Conservation (phyloP, 1,140 invertebrate genomes). For the Nasonia longicornis region DNA sequence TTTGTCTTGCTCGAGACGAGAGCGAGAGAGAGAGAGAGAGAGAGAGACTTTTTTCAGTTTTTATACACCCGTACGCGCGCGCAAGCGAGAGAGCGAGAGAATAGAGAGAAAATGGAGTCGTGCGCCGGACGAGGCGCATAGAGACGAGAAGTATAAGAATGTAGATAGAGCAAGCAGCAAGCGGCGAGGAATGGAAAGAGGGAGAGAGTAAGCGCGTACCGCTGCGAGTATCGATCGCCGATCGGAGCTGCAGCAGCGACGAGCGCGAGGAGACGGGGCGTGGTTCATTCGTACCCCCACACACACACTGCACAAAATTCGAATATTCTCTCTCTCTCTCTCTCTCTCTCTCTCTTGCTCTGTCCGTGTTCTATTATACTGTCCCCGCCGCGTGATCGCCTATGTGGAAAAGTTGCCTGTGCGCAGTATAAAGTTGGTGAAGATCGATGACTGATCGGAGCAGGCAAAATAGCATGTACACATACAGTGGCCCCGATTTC, state of each 20-base stretch:
- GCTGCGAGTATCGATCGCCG: slow-evolving; percentile 30
- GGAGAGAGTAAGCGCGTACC: slow-evolving; percentile 29
- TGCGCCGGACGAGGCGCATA: neutral
- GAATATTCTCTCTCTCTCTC: neutral
- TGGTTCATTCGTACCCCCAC: slow-evolving; percentile 44
- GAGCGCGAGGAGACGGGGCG: slow-evolving; percentile 44
- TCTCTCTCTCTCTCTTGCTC: no score
- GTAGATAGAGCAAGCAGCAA: slow-evolving; percentile 18
- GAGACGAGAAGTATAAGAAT: neutral
- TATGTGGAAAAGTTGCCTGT: neutral
- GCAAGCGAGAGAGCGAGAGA: neutral
- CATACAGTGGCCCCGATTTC: neutral
- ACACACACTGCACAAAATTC: slow-evolving; percentile 4
- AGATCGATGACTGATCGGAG: neutral
- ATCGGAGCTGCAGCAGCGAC: slow-evolving; percentile 20
- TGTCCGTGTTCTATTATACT: neutral
- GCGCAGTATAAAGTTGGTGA: neutral
- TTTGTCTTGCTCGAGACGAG: neutral
- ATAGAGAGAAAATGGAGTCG: neutral
- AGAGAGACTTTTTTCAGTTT: slow-evolving; percentile 1
- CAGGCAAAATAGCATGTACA: no score
- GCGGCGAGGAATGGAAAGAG: slow-evolving; percentile 25
- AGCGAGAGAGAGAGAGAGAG: neutral
- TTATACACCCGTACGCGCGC: neutral
- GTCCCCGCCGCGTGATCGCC: neutral